Percentiles rank a stretch among this genome's conserved stretches.
phyloP scores from a whole-genome alignment of 2,888 invertebrate species.

The Netelia inedita region DNA sequence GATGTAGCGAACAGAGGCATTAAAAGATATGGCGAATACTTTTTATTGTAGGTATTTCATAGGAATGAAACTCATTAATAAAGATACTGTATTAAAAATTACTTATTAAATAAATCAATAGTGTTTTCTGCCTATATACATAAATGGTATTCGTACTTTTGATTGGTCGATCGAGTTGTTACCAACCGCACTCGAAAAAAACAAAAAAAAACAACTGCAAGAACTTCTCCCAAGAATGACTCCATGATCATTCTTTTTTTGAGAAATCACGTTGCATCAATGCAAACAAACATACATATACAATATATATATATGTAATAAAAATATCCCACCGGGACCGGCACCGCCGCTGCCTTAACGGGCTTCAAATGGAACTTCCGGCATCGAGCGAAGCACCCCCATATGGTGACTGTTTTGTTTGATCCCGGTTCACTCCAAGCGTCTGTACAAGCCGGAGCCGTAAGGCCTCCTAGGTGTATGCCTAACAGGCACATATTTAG shows the following conservation, averaged over 20 bases:
- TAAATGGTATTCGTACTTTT: conserved; percentile 79
- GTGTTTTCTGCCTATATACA: conserved; percentile 83
- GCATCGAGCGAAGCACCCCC: too few relatives aligned
- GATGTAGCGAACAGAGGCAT: conserved; percentile 74
- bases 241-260: conserved; percentile 81
- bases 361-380: too few relatives aligned
- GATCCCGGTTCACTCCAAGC: too few relatives aligned
- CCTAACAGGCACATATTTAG: not conserved
- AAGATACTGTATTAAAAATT: conserved; percentile 82
- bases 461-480: too few relatives aligned
- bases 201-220: conserved; percentile 43
- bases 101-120: conserved; percentile 82
- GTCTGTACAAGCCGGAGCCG: too few relatives aligned
- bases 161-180: conserved; percentile 72
- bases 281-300: too few relatives aligned
- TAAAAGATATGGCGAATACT: conserved; percentile 80
- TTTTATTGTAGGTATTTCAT: conserved; percentile 85
- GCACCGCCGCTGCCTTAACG: too few relatives aligned
- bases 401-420: too few relatives aligned
- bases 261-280: not conserved
- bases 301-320: too few relatives aligned
- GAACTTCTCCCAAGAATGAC: conserved; percentile 46
- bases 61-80: conserved; percentile 77
- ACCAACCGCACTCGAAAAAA: conserved; percentile 76
- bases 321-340: too few relatives aligned